These are phyloP conservation scores for Halcyon badia DNA, from an alignment of 2,797 vertebrate genomes.

Conservation along the genomic window DNA sequence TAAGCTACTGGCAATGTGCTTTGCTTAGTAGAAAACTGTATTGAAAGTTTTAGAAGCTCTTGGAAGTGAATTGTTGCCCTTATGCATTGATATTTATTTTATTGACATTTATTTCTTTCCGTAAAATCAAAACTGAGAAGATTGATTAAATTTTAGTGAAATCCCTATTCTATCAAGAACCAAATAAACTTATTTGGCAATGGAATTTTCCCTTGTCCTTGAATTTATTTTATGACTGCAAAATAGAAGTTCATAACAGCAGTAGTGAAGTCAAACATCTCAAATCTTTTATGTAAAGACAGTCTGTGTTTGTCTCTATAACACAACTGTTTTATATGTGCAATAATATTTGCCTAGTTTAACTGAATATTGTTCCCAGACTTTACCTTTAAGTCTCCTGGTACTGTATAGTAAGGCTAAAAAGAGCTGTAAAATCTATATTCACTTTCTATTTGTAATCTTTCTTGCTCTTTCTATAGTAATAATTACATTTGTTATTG, in stretches of 20 bases:
- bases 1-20: not conserved
- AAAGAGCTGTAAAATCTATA: not conserved
- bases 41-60: not conserved
- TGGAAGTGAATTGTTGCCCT: not conserved
- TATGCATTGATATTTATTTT: not conserved
- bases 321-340: not conserved
- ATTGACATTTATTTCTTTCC: not conserved
- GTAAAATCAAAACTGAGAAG: not conserved
- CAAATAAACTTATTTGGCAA: not conserved
- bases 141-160: not conserved
- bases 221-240: not conserved
- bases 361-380: not conserved
- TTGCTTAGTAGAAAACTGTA: not conserved
- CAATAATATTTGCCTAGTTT: not conserved
- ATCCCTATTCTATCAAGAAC: not conserved
- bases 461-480: not conserved
- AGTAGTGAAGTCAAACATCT: not conserved
- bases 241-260: not conserved
- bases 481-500: not conserved
- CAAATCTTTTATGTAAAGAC: not conserved
- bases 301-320: not conserved
- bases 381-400: not conserved
- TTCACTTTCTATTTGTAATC: not conserved
- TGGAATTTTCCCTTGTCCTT: not conserved
- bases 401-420: not conserved